Conservation (phyloP, 2,888 invertebrate species). For the Andricus quercusramuli region DNA sequence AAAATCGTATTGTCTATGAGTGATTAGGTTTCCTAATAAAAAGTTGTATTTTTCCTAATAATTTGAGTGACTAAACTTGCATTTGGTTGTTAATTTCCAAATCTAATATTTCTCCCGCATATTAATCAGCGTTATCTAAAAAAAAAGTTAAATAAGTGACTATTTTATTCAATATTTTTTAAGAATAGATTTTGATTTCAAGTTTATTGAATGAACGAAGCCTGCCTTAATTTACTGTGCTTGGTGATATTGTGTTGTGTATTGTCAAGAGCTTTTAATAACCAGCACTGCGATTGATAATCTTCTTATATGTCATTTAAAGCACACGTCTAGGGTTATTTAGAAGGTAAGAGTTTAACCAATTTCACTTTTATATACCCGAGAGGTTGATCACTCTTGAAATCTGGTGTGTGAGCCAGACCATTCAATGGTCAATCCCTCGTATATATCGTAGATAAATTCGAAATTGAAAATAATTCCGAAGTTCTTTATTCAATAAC, state of each 20-base stretch:
- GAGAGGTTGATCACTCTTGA: too few species aligned
- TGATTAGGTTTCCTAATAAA: slow-evolving; percentile 6
- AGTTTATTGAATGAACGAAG: slow-evolving; percentile 6
- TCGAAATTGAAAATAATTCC: too few species aligned
- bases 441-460: too few species aligned
- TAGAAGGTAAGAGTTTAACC: slow-evolving; percentile 24
- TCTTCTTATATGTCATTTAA: slow-evolving; percentile 35
- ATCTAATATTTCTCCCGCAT: neutral
- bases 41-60: neutral
- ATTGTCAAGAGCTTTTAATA: slow-evolving; percentile 36
- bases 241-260: slow-evolving; percentile 6
- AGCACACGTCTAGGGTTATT: slow-evolving; percentile 37
- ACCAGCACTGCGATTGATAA: slow-evolving; percentile 31
- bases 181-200: neutral
- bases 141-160: neutral
- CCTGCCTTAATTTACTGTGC: neutral
- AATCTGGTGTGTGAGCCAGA: too few species aligned
- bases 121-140: neutral
- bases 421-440: too few species aligned
- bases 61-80: neutral
- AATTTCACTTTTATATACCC: neutral
- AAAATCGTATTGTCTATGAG: neutral
- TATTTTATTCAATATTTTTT: neutral
- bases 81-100: neutral
- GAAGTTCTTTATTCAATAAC: too few species aligned